Conservation (phyloP, 2,797 vertebrate species). For the Sylvia borin region DNA sequence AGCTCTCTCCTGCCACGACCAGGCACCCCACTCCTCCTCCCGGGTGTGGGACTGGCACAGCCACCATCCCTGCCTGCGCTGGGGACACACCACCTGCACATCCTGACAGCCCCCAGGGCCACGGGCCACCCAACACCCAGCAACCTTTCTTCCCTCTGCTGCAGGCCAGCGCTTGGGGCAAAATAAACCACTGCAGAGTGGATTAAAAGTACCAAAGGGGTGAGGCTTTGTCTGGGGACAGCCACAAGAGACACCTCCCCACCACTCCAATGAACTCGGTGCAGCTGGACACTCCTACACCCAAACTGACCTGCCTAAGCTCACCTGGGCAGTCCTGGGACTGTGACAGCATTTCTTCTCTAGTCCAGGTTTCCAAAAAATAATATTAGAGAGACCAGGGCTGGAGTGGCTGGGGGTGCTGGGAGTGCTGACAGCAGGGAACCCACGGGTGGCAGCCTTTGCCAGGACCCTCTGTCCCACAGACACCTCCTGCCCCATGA, state of each 20-base stretch:
- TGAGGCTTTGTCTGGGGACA: background rate
- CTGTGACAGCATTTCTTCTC: background rate
- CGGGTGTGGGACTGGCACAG: background rate
- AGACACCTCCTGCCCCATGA: rapidly evolving
- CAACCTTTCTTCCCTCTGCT: rapidly evolving
- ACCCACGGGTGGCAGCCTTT: rapidly evolving
- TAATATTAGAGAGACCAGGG: rapidly evolving
- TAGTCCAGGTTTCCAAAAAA: background rate
- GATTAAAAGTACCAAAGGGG: background rate
- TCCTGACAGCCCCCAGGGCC: background rate
- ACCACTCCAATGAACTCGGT: rapidly evolving
- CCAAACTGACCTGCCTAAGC: background rate
- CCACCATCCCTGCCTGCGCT: rapidly evolving
- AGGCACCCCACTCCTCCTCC: rapidly evolving
- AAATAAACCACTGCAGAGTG: rapidly evolving
- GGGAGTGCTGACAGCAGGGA: background rate
- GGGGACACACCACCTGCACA: background rate
- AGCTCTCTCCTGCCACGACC: background rate
- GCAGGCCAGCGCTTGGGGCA: background rate
- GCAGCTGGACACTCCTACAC: background rate
- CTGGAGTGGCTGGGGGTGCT: background rate
- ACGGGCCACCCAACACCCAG: rapidly evolving
- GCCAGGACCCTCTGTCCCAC: background rate
- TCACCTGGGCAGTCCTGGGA: rapidly evolving
- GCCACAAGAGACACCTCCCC: background rate